phyloP scores from a whole-genome alignment of 1,140 invertebrate species.

The Drosophila biarmipes region DNA sequence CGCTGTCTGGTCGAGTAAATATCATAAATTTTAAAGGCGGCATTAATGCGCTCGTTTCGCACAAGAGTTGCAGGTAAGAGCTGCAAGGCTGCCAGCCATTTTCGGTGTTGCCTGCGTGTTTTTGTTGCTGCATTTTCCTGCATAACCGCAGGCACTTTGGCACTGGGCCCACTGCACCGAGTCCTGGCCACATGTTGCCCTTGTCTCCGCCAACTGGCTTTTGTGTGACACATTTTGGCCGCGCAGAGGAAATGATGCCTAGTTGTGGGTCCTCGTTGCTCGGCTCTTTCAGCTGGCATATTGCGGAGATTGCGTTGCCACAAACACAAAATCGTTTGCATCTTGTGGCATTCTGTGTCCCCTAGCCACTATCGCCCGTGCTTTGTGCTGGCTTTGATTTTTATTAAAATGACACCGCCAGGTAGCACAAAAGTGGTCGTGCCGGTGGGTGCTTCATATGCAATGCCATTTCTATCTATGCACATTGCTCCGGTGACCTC shows the following conservation, averaged over 20 bases:
- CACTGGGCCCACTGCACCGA: slow-evolving; percentile 37
- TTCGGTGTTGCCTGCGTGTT: slow-evolving; percentile 18
- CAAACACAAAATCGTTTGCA: slow-evolving; percentile 30
- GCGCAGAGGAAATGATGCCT: slow-evolving; percentile 63
- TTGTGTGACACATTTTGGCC: slow-evolving; percentile 63
- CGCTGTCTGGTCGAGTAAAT: slow-evolving; percentile 64
- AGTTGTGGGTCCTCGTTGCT: slow-evolving; percentile 1
- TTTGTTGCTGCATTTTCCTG: slow-evolving; percentile 7
- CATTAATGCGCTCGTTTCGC: slow-evolving; percentile 68
- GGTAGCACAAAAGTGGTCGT: neutral
- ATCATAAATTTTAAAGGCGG: slow-evolving; percentile 79
- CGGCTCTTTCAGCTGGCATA: slow-evolving; percentile 38
- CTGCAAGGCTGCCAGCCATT: slow-evolving; percentile 19
- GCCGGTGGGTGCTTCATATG: neutral
- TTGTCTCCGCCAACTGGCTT: slow-evolving; percentile 44
- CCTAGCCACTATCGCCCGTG: neutral
- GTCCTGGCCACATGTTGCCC: slow-evolving; percentile 73
- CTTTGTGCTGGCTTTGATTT: slow-evolving; percentile 37
- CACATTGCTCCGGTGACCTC: slow-evolving; percentile 14
- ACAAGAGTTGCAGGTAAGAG: slow-evolving; percentile 30
- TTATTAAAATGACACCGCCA: slow-evolving; percentile 31
- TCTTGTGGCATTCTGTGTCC: slow-evolving; percentile 11
- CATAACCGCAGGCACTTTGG: slow-evolving; percentile 81
- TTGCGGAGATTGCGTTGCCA: slow-evolving; percentile 63
- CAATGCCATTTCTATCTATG: neutral